Evolutionary conservation across 2,888 invertebrate species (phyloP), one percentile per base, ranked within the genome.

Genomic region (Nycteola revayana): DNA sequence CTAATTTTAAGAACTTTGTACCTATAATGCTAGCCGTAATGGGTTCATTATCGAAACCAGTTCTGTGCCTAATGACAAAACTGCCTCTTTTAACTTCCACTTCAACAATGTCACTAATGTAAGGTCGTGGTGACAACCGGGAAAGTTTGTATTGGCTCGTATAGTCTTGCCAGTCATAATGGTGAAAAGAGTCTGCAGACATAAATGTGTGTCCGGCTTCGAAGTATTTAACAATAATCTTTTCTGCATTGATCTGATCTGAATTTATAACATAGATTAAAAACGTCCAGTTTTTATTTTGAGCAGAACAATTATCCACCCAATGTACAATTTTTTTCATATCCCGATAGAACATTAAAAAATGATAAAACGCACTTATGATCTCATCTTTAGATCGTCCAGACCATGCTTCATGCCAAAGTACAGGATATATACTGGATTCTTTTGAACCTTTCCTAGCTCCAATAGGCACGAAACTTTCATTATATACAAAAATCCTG

Each of bases 121-220:
- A n/a, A n/a, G n/a, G n/a, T n/a, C n/a, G n/a, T n/a, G n/a, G n/a
- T n/a, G n/a, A n/a, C n/a, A n/a, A n/a, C n/a, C n/a, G n/a, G n/a
- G n/a, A n/a, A n/a, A n/a, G n/a, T n/a, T n/a, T n/a, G n/a, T n/a
- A n/a, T n/a, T n/a, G n/a, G n/a, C n/a, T n/a, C n/a, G n/a, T n/a
- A n/a, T n/a, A n/a, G n/a, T n/a, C n/a, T n/a, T n/a, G n/a, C n/a
- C n/a, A n/a, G n/a, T n/a, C n/a, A n/a, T n/a, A n/a, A 30, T 54
- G 51, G 29, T 58, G 54, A 30, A 56, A 54, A n/a, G 38, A 30
- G 30, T 54, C 55, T 2, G 51, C 44, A 9, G 46, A 44, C 49
- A 58, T 56, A 26, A 52, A 55, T 11, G 50, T 50, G 29, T 55
- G 53, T 5, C 56, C 51, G 11, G 52, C 28, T 33, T 55, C 42